These are phyloP conservation scores for Turnix velox DNA, from an alignment of 2,113 vertebrate genomes.

Conservation along the genomic window DNA sequence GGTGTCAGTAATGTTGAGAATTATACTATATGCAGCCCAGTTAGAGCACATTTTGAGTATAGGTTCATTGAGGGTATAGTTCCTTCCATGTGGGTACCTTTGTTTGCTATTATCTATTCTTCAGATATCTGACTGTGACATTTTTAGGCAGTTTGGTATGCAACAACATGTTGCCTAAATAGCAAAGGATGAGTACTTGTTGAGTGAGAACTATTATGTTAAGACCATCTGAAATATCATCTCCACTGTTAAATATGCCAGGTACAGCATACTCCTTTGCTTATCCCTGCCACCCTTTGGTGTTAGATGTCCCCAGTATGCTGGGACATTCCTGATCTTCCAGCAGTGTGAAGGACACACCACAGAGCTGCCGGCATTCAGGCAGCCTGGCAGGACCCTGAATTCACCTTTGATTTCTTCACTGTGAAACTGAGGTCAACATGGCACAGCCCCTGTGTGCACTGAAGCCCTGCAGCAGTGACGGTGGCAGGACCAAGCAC, in stretches of 20 bases:
- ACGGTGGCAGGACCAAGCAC: not conserved
- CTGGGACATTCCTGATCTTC: not conserved
- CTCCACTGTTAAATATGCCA: not conserved
- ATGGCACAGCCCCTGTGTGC: not conserved
- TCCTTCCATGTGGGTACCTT: not conserved
- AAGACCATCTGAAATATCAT: not conserved
- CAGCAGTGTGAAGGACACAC: not conserved
- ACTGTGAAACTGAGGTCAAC: not conserved
- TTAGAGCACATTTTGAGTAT: not conserved
- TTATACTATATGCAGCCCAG: accelerated
- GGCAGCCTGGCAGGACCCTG: not conserved
- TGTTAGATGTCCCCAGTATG: not conserved
- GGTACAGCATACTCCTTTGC: not conserved
- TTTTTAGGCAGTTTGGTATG: not conserved
- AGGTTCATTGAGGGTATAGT: not conserved
- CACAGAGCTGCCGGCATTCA: accelerated
- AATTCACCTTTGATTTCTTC: not conserved
- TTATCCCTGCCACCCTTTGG: not conserved
- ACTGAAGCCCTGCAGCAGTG: not conserved
- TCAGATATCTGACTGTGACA: not conserved
- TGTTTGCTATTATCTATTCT: not conserved
- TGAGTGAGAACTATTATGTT: constrained; percentile 11
- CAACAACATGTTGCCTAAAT: not conserved
- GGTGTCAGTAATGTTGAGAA: not conserved
- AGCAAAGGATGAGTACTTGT: not conserved